Base-by-base conservation (phyloP, 2,113 vertebrate genomes). In the Megaceryle torquata region DNA sequence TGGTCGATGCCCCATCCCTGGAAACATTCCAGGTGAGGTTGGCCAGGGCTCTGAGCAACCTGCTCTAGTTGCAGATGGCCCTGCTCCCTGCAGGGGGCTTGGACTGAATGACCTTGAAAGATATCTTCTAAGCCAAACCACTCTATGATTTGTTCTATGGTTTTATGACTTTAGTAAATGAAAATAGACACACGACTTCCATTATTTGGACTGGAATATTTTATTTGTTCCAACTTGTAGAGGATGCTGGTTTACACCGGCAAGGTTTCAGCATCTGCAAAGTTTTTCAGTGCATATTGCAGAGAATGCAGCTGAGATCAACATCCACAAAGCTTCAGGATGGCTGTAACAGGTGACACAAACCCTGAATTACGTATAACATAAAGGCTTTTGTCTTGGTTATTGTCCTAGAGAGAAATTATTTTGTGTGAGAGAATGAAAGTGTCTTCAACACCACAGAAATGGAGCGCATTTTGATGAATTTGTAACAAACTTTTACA, bases 241-340 rank as follows among this genome's bases (percentile, higher is more conserved):
- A 41, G 39, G 15, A 3, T 13, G 8, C 35, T 37, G 9, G 28
- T 35, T 19, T 22, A 50, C 46, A 25, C 15, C 15, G 25, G 11
- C 5, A 22, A 26, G 37, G 51, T 54, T 24, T 54, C 26, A 54
- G 26, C 51, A 54, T 28, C 15, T 54, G 51, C 29, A 15, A 1
- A 37, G 22, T 5, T 39, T 57, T 33, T 64, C 20, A 31, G 1
- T 22, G 13, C 10, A 2, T 0, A 1, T 61, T n/a, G 3, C 41
- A 26, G 35, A 10, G 9, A 53, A 43, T 9, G 15, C 60, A 43
- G 31, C 46, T 26, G 33, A 41, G 9, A 28, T 51, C 7, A 17
- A 4, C 7, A 16, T 65, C 10, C 1, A 10, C 29, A 37, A 67
- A 46, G 48, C 44, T 72, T 37, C 35, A 22, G 44, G 46, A 60